These are phyloP conservation scores for Anolis apletophallus DNA, from an alignment of 2,797 vertebrate genomes.

Conservation along the genomic window DNA sequence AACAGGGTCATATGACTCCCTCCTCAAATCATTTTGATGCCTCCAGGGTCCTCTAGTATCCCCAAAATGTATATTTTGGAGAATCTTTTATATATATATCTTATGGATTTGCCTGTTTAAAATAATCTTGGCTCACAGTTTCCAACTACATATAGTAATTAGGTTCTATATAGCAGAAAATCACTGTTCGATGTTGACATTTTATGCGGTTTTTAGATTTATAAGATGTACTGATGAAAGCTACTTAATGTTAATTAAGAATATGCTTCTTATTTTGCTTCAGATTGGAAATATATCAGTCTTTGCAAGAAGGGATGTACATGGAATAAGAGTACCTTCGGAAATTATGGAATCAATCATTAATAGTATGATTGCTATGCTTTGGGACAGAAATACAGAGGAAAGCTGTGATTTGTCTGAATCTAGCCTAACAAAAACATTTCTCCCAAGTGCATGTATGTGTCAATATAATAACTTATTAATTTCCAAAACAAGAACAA, in stretches of 20 bases:
- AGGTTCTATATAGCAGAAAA: not conserved
- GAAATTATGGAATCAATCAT: not conserved
- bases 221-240: not conserved
- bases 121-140: not conserved
- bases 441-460: not conserved
- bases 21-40: too few relatives aligned
- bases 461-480: not conserved
- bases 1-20: too few relatives aligned
- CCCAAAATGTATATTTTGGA: too few relatives aligned
- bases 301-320: not conserved
- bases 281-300: not conserved
- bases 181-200: not conserved
- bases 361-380: not conserved
- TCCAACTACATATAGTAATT: not conserved
- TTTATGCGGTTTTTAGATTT: not conserved
- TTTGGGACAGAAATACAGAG: not conserved
- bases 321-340: not conserved
- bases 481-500: not conserved
- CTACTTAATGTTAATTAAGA: not conserved
- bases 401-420: not conserved
- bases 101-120: conserved; percentile 32
- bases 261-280: not conserved
- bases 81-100: not conserved
- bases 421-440: not conserved
- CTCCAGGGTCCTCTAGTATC: too few relatives aligned